Base-by-base conservation (phyloP, 2,113 vertebrate genomes). In the Eulacestoma nigropectus region DNA sequence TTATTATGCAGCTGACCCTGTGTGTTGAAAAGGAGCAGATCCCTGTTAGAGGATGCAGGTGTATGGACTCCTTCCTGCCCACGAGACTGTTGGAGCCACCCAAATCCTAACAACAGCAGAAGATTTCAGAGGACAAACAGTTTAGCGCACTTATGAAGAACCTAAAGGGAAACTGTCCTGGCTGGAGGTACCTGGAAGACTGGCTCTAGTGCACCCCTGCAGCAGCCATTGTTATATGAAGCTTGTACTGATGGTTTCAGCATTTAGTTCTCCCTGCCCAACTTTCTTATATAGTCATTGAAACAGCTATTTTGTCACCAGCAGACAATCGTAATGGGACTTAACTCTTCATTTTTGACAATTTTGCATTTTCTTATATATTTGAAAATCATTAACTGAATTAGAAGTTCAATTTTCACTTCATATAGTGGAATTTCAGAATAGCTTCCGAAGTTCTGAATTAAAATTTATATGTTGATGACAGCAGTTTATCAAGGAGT, bases 81-180 rank as follows among this genome's bases (percentile, higher is more conserved):
- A 19, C 0, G 0, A n/a, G 32, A 11, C n/a, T 87, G 15, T n/a
- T 69, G 3, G 2, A 69, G 25, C 33, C 39, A 73, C n/a, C 16
- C 50, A 85, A 55, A 72, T 37, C 49, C 52, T 73, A 64, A 70
- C 11, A 74, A 17, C 35, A 69, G 37, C 53, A 56, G 15, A 39
- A 60, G 39, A 64, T 68, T 76, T 86, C 76, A 73, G 57, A 63
- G 25, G 76, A 33, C 11, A 80, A 52, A 44, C 3, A 21, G 4
- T 47, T 72, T 7, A 35, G 23, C 49, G 49, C 18, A 44, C 27
- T 63, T 46, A 21, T 0, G 3, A 65, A 52, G 18, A 79, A 39
- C 25, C 27, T 39, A 26, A 82, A 87, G 39, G 37, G 27, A 74
- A 91, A 49, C 15, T 42, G 3, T 29, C 41, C 42, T 27, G n/a